These are phyloP conservation scores for Loris lydekkerianus DNA, from an alignment of 2,797 vertebrate genomes.

Conservation along the genomic window DNA sequence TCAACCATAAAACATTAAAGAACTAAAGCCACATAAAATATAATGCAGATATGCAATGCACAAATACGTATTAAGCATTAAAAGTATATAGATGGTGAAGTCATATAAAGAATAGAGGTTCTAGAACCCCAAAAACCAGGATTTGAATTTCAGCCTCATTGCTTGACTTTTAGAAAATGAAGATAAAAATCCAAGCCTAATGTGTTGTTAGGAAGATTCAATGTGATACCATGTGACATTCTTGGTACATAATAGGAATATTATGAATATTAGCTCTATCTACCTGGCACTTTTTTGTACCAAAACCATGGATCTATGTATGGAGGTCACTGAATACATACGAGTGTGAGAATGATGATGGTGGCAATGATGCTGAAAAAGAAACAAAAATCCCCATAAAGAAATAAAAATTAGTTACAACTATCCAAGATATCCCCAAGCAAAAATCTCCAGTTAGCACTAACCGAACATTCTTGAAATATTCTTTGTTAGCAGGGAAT, in stretches of 20 bases:
- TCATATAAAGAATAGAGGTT: neutral
- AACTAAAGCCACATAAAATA: conserved; percentile 6
- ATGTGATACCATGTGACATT: neutral
- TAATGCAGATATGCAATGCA: neutral
- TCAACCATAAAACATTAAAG: neutral
- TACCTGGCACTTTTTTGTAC: neutral
- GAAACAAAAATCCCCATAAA: conserved; percentile 27
- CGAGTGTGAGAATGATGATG: neutral
- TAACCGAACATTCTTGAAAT: neutral
- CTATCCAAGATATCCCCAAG: conserved; percentile 21
- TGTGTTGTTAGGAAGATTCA: neutral
- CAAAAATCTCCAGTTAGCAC: neutral
- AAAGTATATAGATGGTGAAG: neutral
- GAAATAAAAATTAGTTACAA: neutral
- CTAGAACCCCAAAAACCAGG: neutral
- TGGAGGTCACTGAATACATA: neutral
- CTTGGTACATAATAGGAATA: neutral
- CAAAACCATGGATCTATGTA: neutral
- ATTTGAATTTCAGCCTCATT: neutral
- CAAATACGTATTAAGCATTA: neutral
- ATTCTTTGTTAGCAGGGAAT: neutral
- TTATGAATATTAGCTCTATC: neutral
- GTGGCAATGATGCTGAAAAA: neutral
- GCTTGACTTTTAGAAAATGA: neutral
- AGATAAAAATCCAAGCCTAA: neutral